These are phyloP conservation scores for Rhorus exstirpatorius DNA, from an alignment of 2,888 invertebrate genomes.

Conservation along the genomic window DNA sequence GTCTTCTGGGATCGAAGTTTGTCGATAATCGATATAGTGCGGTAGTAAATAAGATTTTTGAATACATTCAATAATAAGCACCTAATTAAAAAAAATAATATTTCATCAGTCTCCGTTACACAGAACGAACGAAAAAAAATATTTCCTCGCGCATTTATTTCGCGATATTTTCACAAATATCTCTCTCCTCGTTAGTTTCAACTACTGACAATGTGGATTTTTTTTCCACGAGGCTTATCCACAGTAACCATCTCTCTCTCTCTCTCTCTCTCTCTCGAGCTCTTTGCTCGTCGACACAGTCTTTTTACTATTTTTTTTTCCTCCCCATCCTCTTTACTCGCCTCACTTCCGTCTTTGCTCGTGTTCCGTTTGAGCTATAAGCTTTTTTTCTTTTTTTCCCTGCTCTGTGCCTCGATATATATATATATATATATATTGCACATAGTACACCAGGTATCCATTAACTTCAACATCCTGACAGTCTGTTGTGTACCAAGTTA, in stretches of 20 bases:
- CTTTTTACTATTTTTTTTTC: conserved; percentile 38
- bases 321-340: conserved; percentile 25
- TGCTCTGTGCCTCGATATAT: conserved; percentile 15
- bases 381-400: too few species aligned
- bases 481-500: conserved; percentile 34
- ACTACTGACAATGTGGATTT: conserved; percentile 3
- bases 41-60: too few species aligned
- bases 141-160: background rate
- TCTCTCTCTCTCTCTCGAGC: conserved; percentile 21
- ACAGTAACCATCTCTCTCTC: conserved; percentile 25
- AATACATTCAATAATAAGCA: too few species aligned
- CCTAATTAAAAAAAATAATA: too few species aligned
- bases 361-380: conserved; percentile 30
- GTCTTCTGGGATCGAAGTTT: too few species aligned
- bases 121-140: background rate
- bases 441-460: conserved; percentile 57
- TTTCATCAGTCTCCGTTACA: background rate
- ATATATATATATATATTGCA: conserved; percentile 20
- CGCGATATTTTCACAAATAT: conserved; percentile 12
- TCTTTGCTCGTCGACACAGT: conserved; percentile 38
- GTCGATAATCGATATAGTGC: too few species aligned
- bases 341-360: conserved; percentile 55
- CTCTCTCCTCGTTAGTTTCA: conserved; percentile 12
- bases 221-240: conserved; percentile 43
- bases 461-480: conserved; percentile 58